phyloP scores from a whole-genome alignment of 2,797 vertebrate species.

The Tachyglossus aculeatus region DNA sequence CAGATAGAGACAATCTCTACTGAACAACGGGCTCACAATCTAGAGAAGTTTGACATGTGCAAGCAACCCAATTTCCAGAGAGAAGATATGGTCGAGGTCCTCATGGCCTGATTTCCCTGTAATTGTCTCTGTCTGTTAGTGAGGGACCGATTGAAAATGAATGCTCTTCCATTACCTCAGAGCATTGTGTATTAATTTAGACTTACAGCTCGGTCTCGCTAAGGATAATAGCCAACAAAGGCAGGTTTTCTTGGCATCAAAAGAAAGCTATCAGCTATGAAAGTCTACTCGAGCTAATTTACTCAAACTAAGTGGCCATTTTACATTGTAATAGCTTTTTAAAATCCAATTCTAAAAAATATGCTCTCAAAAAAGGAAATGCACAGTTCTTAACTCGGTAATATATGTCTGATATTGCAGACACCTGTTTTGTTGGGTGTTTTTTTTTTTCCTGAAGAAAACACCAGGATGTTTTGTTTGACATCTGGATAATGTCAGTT shows the following conservation, averaged over 20 bases:
- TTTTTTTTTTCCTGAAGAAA: background rate
- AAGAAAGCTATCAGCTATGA: conserved; percentile 21
- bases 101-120: too few species aligned
- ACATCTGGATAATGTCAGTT: conserved; percentile 9
- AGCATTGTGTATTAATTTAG: background rate
- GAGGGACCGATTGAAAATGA: background rate
- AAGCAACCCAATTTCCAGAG: too few species aligned
- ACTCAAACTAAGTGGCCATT: background rate
- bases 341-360: conserved; percentile 12
- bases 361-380: conserved; percentile 7
- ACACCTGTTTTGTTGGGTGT: background rate
- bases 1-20: too few species aligned
- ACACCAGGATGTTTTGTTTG: conserved; percentile 5
- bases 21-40: too few species aligned
- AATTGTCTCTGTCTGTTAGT: too few species aligned
- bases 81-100: too few species aligned
- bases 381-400: background rate
- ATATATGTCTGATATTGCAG: background rate
- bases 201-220: background rate
- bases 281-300: conserved; percentile 2
- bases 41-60: too few species aligned
- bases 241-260: conserved; percentile 1
- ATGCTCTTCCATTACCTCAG: background rate
- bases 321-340: background rate
- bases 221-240: background rate